A percentile compares a stretch with the other conserved stretches of the same genome.
Conservation (phyloP, 2,888 invertebrate species). For the Pachycephus smyrnensis region DNA sequence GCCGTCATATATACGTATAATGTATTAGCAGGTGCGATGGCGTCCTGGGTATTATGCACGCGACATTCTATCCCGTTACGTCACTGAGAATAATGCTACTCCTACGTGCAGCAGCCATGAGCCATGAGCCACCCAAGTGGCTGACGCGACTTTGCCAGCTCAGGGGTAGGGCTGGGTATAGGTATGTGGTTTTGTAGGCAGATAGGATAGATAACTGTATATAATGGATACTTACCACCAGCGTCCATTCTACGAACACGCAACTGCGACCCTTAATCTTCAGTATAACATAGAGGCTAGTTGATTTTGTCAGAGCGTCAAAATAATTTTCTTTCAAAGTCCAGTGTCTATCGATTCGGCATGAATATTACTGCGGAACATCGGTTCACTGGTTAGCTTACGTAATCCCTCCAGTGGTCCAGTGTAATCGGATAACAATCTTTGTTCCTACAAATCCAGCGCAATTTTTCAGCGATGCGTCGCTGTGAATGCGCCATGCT, state of each 20-base stretch:
- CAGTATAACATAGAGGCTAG: not conserved
- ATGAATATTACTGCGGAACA: not conserved
- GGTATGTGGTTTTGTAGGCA: not conserved
- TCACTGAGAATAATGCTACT: conserved; percentile 8
- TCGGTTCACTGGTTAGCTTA: not conserved
- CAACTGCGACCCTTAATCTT: too few species aligned
- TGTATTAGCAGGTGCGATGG: conserved; percentile 6
- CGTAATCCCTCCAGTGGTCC: not conserved
- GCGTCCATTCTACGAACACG: too few species aligned
- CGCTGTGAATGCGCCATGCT: too few species aligned
- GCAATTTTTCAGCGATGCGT: not conserved
- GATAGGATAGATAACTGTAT: not conserved
- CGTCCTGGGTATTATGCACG: conserved; percentile 6
- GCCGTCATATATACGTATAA: not conserved
- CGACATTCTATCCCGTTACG: conserved; percentile 1
- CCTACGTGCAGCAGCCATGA: not conserved
- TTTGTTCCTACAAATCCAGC: not conserved
- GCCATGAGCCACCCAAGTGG: not conserved
- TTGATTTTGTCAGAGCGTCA: not conserved
- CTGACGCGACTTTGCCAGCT: not conserved
- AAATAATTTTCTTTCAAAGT: not conserved
- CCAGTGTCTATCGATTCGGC: not conserved
- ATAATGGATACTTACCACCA: not conserved
- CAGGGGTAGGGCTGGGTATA: too few species aligned
- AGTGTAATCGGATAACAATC: not conserved